A percentile compares a stretch with the other conserved stretches of the same genome.
Conservation (phyloP, 2,113 vertebrate species). For the Laticauda laticaudata region DNA sequence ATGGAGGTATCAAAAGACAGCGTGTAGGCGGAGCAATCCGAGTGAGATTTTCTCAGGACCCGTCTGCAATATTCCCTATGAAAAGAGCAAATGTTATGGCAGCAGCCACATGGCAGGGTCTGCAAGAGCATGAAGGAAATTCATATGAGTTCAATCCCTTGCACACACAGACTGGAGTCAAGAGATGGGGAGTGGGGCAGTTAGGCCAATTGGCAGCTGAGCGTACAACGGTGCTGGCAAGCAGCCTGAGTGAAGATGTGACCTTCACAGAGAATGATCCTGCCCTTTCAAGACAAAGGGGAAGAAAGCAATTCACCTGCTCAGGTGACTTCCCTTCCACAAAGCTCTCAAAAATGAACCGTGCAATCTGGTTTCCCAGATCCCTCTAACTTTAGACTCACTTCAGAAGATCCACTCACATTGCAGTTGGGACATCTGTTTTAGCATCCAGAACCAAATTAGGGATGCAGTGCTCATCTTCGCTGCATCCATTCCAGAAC, state of each 20-base stretch:
- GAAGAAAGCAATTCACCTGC: background rate
- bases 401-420: slow-evolving; percentile 69
- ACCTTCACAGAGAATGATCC: background rate
- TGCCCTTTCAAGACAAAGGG: background rate
- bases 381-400: accelerated
- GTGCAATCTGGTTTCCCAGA: background rate
- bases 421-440: slow-evolving; percentile 82
- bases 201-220: background rate
- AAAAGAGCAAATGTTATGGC: background rate
- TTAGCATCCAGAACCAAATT: slow-evolving; percentile 85
- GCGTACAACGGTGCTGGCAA: background rate
- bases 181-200: too few relatives aligned
- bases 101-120: background rate
- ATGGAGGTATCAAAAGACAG: slow-evolving; percentile 72
- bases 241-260: background rate
- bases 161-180: background rate
- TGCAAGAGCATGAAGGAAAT: background rate
- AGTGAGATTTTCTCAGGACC: slow-evolving; percentile 57
- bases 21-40: slow-evolving; percentile 67
- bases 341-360: background rate
- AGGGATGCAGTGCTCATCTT: slow-evolving; percentile 91
- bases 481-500: slow-evolving; percentile 97
- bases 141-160: background rate
- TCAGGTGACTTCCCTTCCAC: background rate
- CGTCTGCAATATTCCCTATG: slow-evolving; percentile 84